These are phyloP conservation scores for Anguilla obscura DNA, from an alignment of 2,797 vertebrate species.

Conservation along the genomic window DNA sequence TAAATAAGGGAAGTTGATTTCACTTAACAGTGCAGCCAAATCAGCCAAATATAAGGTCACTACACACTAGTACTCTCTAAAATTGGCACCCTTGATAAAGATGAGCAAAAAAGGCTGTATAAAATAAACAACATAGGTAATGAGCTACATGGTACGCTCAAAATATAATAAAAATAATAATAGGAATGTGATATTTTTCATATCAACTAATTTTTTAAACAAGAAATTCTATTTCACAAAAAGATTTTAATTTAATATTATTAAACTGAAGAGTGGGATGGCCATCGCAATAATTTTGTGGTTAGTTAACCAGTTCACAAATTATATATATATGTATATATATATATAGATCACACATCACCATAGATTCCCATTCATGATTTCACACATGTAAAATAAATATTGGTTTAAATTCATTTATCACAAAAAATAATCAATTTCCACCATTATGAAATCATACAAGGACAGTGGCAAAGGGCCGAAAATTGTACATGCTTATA, in stretches of 20 bases:
- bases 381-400: not conserved
- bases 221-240: too few relatives aligned
- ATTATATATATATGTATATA: conserved; percentile 23
- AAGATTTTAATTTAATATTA: too few relatives aligned
- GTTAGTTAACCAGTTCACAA: too few relatives aligned
- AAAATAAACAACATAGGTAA: not conserved
- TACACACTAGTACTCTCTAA: conserved; percentile 54
- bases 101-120: not conserved
- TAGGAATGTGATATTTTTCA: not conserved
- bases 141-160: not conserved
- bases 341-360: conserved; percentile 8
- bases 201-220: not conserved
- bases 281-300: not conserved
- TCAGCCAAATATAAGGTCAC: conserved; percentile 73
- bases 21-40: conserved; percentile 72
- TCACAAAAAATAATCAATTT: not conserved
- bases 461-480: not conserved
- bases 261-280: not conserved
- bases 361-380: not conserved
- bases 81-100: not conserved
- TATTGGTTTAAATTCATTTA: not conserved
- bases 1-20: conserved; percentile 65
- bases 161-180: not conserved
- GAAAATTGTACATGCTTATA: not conserved
- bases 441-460: not conserved